Evolutionary conservation across 2,797 vertebrate species (phyloP).

Genomic region (Protonibea diacanthus): DNA sequence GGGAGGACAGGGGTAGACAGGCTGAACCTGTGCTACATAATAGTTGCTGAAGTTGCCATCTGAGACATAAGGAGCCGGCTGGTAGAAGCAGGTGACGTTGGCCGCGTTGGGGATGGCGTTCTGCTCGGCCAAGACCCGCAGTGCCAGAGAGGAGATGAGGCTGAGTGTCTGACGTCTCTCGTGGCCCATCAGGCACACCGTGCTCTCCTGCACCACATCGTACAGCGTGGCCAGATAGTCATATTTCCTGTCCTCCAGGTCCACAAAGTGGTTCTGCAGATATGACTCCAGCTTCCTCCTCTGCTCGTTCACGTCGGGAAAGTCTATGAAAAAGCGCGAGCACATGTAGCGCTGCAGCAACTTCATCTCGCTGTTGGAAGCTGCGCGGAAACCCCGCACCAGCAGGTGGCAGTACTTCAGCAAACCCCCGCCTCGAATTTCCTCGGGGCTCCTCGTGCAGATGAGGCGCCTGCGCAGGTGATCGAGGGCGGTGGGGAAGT

Average conservation of each 20-base stretch:
- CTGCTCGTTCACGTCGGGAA: conserved; percentile 93
- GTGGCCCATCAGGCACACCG: conserved; percentile 98
- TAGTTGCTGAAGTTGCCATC: conserved; percentile 99
- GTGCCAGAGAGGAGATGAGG: conserved; percentile 95
- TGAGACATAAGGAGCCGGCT: conserved; percentile 96
- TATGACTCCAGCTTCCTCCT: conserved; percentile 97
- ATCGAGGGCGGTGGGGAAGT: conserved; percentile 95
- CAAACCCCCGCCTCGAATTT: conserved; percentile 97
- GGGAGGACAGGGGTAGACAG: conserved; percentile 87
- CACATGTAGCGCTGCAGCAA: conserved; percentile 99
- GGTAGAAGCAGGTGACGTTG: conserved; percentile 99
- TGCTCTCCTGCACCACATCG: conserved; percentile 96
- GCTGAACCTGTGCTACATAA: conserved; percentile 96
- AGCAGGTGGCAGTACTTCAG: conserved; percentile 99
- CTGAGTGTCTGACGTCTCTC: conserved; percentile 95
- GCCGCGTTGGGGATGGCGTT: conserved; percentile 96
- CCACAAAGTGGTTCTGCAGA: conserved; percentile 98
- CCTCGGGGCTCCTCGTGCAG: conserved; percentile 95
- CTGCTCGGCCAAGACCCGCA: conserved; percentile 95
- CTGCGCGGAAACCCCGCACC: conserved; percentile 95
- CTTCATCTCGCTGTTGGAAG: conserved; percentile 92
- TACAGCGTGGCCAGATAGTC: conserved; percentile 97
- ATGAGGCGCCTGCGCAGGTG: conserved; percentile 96
- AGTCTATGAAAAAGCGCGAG: conserved; percentile 99
- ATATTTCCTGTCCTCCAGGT: conserved; percentile 97